A percentile compares a stretch with the other conserved stretches of the same genome.
Conservation (phyloP, 2,888 invertebrate species). For the Rugalucina vietnamica region DNA sequence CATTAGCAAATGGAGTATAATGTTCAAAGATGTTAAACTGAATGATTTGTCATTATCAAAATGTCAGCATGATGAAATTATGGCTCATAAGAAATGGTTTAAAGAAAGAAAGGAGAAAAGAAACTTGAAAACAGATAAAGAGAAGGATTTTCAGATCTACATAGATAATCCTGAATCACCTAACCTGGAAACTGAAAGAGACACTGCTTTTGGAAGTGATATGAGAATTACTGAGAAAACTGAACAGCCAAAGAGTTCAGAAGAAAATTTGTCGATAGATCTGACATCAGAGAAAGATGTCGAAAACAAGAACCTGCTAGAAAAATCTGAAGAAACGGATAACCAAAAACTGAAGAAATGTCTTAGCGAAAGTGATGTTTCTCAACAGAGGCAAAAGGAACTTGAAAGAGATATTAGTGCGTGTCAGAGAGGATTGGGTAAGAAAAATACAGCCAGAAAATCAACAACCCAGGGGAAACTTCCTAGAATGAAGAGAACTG, state of each 20-base stretch:
- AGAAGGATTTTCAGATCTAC: slow-evolving; percentile 53
- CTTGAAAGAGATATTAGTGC: background rate
- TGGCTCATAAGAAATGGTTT: slow-evolving; percentile 21
- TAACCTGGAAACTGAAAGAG: background rate
- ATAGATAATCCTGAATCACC: slow-evolving; percentile 58
- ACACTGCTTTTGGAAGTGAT: background rate
- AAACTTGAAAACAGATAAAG: slow-evolving; percentile 23
- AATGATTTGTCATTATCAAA: background rate
- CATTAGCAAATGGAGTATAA: background rate
- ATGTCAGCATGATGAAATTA: slow-evolving; percentile 18
- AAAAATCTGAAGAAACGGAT: background rate
- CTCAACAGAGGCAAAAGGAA: background rate
- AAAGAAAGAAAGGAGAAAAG: slow-evolving; percentile 30
- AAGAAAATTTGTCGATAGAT: background rate
- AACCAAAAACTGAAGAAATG: background rate
- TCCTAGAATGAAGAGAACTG: background rate
- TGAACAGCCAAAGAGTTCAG: background rate
- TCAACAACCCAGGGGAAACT: slow-evolving; percentile 16
- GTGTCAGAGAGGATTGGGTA: background rate
- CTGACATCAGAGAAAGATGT: background rate
- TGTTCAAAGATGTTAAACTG: background rate
- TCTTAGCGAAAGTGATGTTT: background rate
- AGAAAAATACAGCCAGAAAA: slow-evolving; percentile 15
- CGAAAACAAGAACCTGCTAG: background rate
- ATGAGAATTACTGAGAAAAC: background rate